These are phyloP conservation scores for Drosophila hydei DNA, from an alignment of 1,140 invertebrate species.

Conservation along the genomic window DNA sequence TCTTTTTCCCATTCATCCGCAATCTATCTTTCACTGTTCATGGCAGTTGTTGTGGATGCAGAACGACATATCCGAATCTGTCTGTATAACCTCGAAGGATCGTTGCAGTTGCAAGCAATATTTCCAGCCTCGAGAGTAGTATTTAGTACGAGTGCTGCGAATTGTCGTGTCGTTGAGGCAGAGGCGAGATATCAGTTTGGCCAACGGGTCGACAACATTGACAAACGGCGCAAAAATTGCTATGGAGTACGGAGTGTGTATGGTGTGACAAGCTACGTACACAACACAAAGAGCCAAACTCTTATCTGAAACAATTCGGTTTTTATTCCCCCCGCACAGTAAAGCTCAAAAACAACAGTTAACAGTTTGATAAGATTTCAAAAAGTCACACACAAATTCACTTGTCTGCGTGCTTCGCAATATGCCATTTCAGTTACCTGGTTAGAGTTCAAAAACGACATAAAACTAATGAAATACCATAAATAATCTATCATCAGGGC, in stretches of 20 bases:
- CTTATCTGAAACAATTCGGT: constrained; percentile 56
- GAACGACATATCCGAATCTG: neutral
- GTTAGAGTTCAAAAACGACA: constrained; percentile 26
- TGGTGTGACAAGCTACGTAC: constrained; percentile 30
- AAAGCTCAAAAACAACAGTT: constrained; percentile 76
- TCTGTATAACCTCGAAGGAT: constrained; percentile 5
- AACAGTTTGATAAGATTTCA: constrained; percentile 70
- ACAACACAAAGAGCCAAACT: constrained; percentile 47
- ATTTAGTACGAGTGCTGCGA: constrained; percentile 12
- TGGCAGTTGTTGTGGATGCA: neutral
- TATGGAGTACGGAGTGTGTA: constrained; percentile 11
- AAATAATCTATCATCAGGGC: neutral
- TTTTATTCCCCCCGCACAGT: constrained; percentile 52
- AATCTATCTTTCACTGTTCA: neutral
- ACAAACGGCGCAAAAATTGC: constrained; percentile 26
- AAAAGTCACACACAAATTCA: constrained; percentile 50
- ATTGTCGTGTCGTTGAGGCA: constrained; percentile 15
- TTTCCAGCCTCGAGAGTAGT: constrained; percentile 1
- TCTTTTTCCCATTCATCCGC: neutral
- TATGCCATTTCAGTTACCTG: constrained; percentile 38
- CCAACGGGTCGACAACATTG: constrained; percentile 25
- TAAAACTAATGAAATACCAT: neutral
- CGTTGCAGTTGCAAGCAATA: neutral
- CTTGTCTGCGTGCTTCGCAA: constrained; percentile 57
- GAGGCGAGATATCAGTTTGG: constrained; percentile 18